Conservation (phyloP, 1,140 invertebrate genomes). For the Polypedilum vanderplanki region DNA sequence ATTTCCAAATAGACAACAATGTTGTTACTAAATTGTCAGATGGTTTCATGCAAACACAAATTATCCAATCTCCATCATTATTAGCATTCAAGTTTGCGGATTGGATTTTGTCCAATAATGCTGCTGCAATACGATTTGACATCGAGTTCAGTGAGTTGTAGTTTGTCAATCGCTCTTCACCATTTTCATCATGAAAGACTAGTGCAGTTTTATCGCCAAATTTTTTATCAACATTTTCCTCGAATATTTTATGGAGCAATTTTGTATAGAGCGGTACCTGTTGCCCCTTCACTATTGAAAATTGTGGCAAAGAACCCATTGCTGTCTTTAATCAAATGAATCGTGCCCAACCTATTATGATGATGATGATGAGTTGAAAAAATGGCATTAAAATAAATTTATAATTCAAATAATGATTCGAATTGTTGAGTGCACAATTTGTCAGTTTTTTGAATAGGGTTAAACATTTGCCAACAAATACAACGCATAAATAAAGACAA, state of each 20-base stretch:
- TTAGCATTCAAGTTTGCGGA: conserved; percentile 45
- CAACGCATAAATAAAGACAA: too few relatives aligned
- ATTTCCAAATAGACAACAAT: conserved; percentile 69
- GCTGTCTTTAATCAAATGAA: too few relatives aligned
- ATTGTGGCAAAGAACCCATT: conserved; percentile 61
- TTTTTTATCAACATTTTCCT: conserved; percentile 39
- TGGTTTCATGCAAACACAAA: conserved; percentile 70
- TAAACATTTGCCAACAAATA: too few relatives aligned
- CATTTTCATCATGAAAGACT: conserved; percentile 50
- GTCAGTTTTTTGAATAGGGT: too few relatives aligned
- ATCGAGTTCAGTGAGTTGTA: conserved; percentile 54
- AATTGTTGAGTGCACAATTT: too few relatives aligned
- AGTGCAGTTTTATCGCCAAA: conserved; percentile 48
- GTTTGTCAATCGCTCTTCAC: conserved; percentile 43
- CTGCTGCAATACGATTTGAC: conserved; percentile 54
- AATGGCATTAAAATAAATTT: not conserved
- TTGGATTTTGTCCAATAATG: conserved; percentile 46
- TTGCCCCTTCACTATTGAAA: conserved; percentile 55
- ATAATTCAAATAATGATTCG: too few relatives aligned
- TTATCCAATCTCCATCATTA: conserved; percentile 56
- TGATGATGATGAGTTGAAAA: not conserved
- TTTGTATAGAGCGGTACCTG: conserved; percentile 42
- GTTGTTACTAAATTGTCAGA: conserved; percentile 60
- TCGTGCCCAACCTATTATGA: not conserved
- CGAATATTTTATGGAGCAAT: conserved; percentile 51